A percentile compares a stretch with the other conserved stretches of the same genome.
These are phyloP conservation scores for Scaptomyza hsui DNA, from an alignment of 1,140 invertebrate genomes.

Conservation along the genomic window DNA sequence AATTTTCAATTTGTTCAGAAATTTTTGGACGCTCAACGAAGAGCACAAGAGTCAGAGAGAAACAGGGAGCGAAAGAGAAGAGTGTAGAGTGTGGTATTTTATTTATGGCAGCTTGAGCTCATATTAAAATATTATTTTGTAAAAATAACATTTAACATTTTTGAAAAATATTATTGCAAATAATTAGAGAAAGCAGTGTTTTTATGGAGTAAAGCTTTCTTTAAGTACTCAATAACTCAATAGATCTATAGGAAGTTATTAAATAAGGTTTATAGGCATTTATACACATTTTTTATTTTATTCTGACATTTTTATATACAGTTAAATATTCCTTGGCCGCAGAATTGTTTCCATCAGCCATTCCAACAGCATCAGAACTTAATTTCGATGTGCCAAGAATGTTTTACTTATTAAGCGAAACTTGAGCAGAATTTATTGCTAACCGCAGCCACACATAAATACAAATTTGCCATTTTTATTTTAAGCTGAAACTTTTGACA, in stretches of 20 bases:
- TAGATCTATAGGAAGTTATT: no score
- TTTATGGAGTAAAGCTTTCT: no score
- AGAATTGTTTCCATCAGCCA: no score
- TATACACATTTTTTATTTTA: neutral
- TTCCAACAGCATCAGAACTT: constrained; percentile 38
- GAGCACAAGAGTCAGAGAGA: constrained; percentile 25
- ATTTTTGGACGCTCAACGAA: constrained; percentile 63
- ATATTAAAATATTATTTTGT: constrained; percentile 3
- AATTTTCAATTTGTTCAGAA: constrained; percentile 82
- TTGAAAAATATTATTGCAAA: neutral
- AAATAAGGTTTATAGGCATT: no score
- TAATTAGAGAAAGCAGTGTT: neutral
- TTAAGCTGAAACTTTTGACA: constrained; percentile 65
- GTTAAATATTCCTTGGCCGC: no score
- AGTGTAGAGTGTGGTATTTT: constrained; percentile 1
- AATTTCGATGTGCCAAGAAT: constrained; percentile 62
- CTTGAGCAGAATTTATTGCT: constrained; percentile 61
- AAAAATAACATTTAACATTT: neutral
- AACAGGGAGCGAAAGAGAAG: neutral
- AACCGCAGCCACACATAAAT: constrained; percentile 55
- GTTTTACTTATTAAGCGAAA: constrained; percentile 56
- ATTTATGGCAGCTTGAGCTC: constrained; percentile 12
- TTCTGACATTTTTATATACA: neutral
- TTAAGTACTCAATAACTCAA: no score
- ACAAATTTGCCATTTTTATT: constrained; percentile 68